Evolutionary conservation across 2,113 vertebrate species (phyloP), one percentile per base, ranked within the genome.

Genomic region (Periophthalmus modestus): DNA sequence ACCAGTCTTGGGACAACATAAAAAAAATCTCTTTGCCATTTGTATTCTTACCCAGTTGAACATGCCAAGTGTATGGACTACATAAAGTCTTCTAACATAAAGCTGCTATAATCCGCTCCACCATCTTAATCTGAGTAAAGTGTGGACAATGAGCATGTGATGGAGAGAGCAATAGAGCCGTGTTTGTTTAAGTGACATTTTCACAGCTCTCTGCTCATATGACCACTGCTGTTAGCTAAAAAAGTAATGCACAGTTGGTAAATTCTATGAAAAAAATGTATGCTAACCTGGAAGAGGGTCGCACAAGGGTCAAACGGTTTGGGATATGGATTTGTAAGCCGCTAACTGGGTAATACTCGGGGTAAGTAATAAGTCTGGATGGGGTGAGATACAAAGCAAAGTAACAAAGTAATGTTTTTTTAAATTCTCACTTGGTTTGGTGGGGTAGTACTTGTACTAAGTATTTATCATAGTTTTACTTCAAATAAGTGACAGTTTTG

Each of bases 121-220:
- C 9, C 80, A 24, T 43, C 62, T 69, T 86, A 89, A 89, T 74
- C 85, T 75, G 16, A 68, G 47, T 62, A 69, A 66, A 28, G 80
- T 74, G 80, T 72, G 70, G 68, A 55, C 62, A 75, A 73, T 11
- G 61, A 77, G 70, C 84, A 82, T 88, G 89, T 89, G 84, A 89
- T 77, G 73, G 80, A 73, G 63, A 76, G 3, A 58, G 9, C 66
- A 54, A 83, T 77, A 89, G 75, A 63, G 73, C 70, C 0, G 4
- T 57, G 75, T 85, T 88, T 90, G 84, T 85, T 71, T 71, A 24
- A 61, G 66, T 65, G 82, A 80, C 78, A 68, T 82, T 81, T 83
- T 63, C 73, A 66, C 80, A 48, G 72, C 54, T 82, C 34, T 21
- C 5, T 50, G 36, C 62, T 28, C 82, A 69, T 88, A 77, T 85